Base-by-base conservation (phyloP, 2,113 vertebrate genomes). In the Dicaeum eximium region DNA sequence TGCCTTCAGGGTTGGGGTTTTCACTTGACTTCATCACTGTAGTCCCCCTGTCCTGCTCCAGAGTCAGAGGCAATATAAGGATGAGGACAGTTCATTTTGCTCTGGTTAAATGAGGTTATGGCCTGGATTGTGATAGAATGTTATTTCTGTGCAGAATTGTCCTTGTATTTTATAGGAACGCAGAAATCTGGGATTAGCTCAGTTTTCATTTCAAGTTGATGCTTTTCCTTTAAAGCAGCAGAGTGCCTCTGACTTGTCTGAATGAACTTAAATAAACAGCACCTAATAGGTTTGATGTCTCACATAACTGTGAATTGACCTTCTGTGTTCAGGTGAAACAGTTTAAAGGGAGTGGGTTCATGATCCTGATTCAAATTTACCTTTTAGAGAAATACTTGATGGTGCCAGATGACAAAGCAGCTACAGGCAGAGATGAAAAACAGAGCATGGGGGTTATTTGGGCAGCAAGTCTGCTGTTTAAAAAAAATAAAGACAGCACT, bases 121-220 rank as follows among this genome's bases (percentile, higher is more conserved):
- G 56, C 37, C 67, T 78, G 75, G 79, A 74, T 94, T 93, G 86
- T 0, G 10, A 47, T 73, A 66, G 27, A 4, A 5, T 19, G 58
- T 77, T 94, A 86, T 88, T 94, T 94, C 82, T 88, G 70, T 92
- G 45, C 90, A 80, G 71, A 94, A 56, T 95, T 72, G 33, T 79
- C 62, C 50, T 56, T 85, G 50, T 56, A 16, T 78, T 95, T 89
- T 72, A 33, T 54, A 79, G 64, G 33, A 44, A 80, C 0, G 1
- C 25, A 73, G 67, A 83, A 92, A 96, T 93, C 92, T 71, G 79
- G 87, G 96, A 88, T 97, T 95, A 96, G 79, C 86, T 96, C 33
- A 27, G 56, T 94, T 96, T 94, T 91, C 11, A 2, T 71, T 92
- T 94, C 33, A n/a, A 48, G 60, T 71, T 56, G 47, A 45, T 66